Evolutionary conservation across 2,888 invertebrate genomes (phyloP), one percentile per base, ranked within the genome.

Genomic region (Idaea aversata): DNA sequence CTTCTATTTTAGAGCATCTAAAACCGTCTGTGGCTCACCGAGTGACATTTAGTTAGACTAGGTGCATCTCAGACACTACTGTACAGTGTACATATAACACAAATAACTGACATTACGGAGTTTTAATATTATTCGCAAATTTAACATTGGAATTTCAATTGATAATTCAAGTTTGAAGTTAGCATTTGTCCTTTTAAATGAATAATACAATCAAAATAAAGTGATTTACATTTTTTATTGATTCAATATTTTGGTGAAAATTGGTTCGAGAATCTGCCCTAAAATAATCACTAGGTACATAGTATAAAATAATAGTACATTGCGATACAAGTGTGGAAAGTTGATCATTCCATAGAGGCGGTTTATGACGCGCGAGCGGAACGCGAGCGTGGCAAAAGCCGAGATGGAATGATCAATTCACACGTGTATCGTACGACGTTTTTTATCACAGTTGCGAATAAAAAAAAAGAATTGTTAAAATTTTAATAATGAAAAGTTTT

Each of bases 1-100:
- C 77, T 78, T 89, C 92, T 93, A 93, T 93, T 93, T 93, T 80
- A 86, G 90, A 88, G 85, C 91, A 85, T 87, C 89, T 92, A 93
- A 90, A 93, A 85, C 82, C 85, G 87, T 86, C 86, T 77, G 75
- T 81, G 82, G 87, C 87, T 88, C 89, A 90, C 91, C 90, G 88
- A 91, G 86, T 93, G 93, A 93, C 93, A 93, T 93, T 93, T 93
- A 88, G 83, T 82, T 82, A 81, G 76, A 86, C 88, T 88, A 88
- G 90, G 85, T 91, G 91, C 92, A 91, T 90, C 90, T 83, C 84
- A 87, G 82, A 77, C 80, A 80, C 25, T 13, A 61, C n/a, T 62
- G n/a, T n/a, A n/a, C n/a, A n/a, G n/a, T n/a, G n/a, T n/a, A 61
- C 36, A 57, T 13, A 57, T 64, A 62, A 63, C 62, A 58, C 62